Evolutionary conservation across 2,888 invertebrate species (phyloP).

Genomic region (Drosophila meridionalis): DNA sequence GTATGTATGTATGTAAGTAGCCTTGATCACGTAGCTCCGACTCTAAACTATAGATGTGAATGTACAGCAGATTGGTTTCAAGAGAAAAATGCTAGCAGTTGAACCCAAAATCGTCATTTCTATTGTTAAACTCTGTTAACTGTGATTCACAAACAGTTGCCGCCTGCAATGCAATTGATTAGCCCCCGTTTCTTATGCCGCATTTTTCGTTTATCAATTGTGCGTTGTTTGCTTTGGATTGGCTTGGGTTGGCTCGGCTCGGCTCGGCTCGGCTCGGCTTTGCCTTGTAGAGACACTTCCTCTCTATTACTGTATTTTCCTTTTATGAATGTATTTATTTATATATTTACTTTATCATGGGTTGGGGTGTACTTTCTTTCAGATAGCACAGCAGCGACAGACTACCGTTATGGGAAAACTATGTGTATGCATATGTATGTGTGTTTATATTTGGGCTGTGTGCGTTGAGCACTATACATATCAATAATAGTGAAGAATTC

Average conservation of each 20-base stretch:
- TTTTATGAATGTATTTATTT: slow-evolving; percentile 20
- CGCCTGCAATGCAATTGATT: slow-evolving; percentile 52
- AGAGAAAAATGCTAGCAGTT: slow-evolving; percentile 14
- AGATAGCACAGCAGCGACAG: slow-evolving; percentile 29
- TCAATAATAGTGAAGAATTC: slow-evolving; percentile 40
- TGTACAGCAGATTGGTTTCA: slow-evolving; percentile 24
- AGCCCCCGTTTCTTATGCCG: slow-evolving; percentile 44
- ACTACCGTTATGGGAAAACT: slow-evolving; percentile 58
- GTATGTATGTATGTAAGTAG: neutral
- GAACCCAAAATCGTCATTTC: slow-evolving; percentile 39
- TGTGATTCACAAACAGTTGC: slow-evolving; percentile 40
- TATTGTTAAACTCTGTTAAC: slow-evolving; percentile 32
- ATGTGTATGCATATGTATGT: slow-evolving; percentile 1
- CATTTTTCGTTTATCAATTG: slow-evolving; percentile 64
- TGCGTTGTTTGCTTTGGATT: slow-evolving; percentile 8
- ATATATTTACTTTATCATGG: slow-evolving; percentile 36
- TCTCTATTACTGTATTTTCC: slow-evolving; percentile 47
- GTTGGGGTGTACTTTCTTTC: slow-evolving; percentile 4
- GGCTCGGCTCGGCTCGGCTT: neutral
- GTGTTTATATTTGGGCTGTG: slow-evolving; percentile 32
- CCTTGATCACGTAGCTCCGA: slow-evolving; percentile 48
- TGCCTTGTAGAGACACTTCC: slow-evolving; percentile 61
- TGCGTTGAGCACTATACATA: slow-evolving; percentile 25
- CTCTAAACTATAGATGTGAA: neutral
- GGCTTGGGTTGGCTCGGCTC: neutral